These are phyloP conservation scores for Apocrypta bakeri DNA, from an alignment of 1,140 invertebrate species.

Conservation along the genomic window DNA sequence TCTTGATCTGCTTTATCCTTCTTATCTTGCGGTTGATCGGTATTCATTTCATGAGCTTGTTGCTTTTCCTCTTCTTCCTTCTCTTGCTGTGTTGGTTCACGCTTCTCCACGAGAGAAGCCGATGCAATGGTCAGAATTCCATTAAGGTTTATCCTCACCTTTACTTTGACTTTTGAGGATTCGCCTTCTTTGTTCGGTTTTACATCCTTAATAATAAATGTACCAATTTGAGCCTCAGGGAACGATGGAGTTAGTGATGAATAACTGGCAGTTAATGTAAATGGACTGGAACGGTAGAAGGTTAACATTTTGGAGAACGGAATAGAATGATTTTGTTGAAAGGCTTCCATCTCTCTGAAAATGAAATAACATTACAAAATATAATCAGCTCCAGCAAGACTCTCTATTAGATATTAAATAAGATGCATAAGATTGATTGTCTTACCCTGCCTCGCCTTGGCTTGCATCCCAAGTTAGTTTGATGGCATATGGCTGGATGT, in stretches of 20 bases:
- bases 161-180: constrained; percentile 95
- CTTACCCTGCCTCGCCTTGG: constrained; percentile 79
- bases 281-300: constrained; percentile 91
- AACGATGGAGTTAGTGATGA: constrained; percentile 81
- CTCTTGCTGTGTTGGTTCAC: constrained; percentile 79
- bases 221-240: constrained; percentile 87
- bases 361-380: constrained; percentile 50
- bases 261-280: constrained; percentile 90
- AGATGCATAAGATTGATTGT: not conserved
- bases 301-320: constrained; percentile 96
- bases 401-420: constrained; percentile 28
- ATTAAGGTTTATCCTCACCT: constrained; percentile 93
- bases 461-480: constrained; percentile 89
- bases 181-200: constrained; percentile 90
- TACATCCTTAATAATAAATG: constrained; percentile 90
- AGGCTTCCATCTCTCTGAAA: constrained; percentile 85
- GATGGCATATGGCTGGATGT: constrained; percentile 94
- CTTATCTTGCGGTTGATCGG: constrained; percentile 67
- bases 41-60: constrained; percentile 74
- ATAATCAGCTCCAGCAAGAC: constrained; percentile 46
- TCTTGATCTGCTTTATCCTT: constrained; percentile 71
- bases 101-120: constrained; percentile 90
- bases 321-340: constrained; percentile 89
- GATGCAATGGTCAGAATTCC: constrained; percentile 91
- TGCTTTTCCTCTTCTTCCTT: constrained; percentile 74